A percentile compares a stretch with the other conserved stretches of the same genome.
Conservation (phyloP, 2,113 vertebrate species). For the Grammomys dolichurus region DNA sequence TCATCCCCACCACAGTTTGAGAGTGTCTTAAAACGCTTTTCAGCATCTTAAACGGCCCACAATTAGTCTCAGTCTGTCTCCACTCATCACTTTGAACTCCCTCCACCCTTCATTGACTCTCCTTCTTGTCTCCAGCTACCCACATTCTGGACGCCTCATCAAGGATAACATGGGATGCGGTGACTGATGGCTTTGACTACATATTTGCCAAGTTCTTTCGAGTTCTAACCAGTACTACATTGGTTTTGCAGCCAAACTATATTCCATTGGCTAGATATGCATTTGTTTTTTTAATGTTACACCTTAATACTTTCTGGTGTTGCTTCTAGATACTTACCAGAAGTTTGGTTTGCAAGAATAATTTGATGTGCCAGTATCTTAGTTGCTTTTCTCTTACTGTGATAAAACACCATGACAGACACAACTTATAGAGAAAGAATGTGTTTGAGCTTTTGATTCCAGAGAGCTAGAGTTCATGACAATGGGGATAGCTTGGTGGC, state of each 20-base stretch:
- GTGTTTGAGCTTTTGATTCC: neutral
- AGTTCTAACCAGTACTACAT: neutral
- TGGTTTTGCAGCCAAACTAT: neutral
- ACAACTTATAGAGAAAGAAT: neutral
- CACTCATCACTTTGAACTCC: neutral
- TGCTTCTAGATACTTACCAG: neutral
- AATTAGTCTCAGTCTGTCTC: neutral
- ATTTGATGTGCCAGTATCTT: neutral
- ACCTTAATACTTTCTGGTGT: slow-evolving; percentile 1
- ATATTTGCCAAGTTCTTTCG: neutral
- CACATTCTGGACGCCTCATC: neutral
- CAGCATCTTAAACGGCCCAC: neutral
- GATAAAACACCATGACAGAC: neutral
- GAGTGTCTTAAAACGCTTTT: neutral
- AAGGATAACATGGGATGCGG: neutral
- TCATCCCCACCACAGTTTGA: neutral
- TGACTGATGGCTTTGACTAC: neutral
- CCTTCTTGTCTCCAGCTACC: neutral
- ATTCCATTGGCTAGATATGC: neutral
- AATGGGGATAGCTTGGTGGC: neutral
- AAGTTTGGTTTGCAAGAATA: neutral
- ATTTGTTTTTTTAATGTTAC: slow-evolving; percentile 34
- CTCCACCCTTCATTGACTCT: neutral
- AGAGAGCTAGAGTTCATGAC: neutral
- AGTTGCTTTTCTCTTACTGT: neutral